A percentile compares a stretch with the other conserved stretches of the same genome.
Conservation (phyloP, 2,888 invertebrate species). For the Octodonta nipae region DNA sequence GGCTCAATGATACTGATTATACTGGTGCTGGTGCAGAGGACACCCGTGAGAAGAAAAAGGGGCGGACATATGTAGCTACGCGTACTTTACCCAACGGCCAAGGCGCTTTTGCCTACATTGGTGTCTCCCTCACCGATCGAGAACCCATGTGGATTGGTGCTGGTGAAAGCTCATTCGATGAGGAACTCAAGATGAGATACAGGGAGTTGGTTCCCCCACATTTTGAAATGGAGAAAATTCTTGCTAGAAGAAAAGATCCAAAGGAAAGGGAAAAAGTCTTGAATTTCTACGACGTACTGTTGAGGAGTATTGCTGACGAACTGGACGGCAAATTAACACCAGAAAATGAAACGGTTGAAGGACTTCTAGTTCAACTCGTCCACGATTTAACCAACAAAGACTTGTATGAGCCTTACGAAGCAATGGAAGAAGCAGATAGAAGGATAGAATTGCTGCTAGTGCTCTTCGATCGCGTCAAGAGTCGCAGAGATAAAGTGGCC, state of each 20-base stretch:
- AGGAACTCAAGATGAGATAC: conserved; percentile 23
- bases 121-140: conserved; percentile 32
- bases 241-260: conserved; percentile 29
- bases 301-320: conserved; percentile 35
- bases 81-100: conserved; percentile 34
- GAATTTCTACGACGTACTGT: conserved; percentile 33
- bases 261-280: conserved; percentile 31
- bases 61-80: conserved; percentile 38
- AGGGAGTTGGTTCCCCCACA: conserved; percentile 26
- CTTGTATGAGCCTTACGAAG: conserved; percentile 23
- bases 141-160: conserved; percentile 31
- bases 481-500: conserved; percentile 17
- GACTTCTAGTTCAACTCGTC: conserved; percentile 28
- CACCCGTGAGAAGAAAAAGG: conserved; percentile 21
- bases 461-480: conserved; percentile 27
- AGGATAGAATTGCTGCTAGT: conserved; percentile 26
- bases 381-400: conserved; percentile 26
- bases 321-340: conserved; percentile 26
- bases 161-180: conserved; percentile 20
- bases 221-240: conserved; percentile 32
- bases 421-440: conserved; percentile 21
- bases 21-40: conserved; percentile 10
- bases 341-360: conserved; percentile 29
- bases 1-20: conserved; percentile 25
- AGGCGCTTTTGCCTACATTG: conserved; percentile 37